A percentile compares a stretch with the other conserved stretches of the same genome.
phyloP scores from a whole-genome alignment of 2,797 vertebrate genomes.

The Erethizon dorsatum region DNA sequence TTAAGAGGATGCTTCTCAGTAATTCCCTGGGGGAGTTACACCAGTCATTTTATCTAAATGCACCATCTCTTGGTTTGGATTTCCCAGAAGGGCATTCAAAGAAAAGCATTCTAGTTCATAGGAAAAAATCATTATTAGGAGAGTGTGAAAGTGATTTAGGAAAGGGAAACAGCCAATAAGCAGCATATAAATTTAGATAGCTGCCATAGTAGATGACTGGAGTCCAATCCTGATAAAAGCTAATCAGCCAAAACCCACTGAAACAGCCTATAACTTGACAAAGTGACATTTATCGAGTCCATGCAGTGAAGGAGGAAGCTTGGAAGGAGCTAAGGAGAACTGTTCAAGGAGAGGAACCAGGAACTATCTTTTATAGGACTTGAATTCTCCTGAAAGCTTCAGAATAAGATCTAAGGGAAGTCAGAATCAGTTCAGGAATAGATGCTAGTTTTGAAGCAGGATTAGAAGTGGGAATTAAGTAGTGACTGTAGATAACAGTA shows the following conservation, averaged over 20 bases:
- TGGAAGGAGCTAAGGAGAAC: background rate
- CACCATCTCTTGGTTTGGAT: background rate
- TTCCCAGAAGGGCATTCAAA: background rate
- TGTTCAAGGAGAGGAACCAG: background rate
- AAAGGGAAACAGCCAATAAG: background rate
- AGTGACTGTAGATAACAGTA: background rate
- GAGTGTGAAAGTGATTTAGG: background rate
- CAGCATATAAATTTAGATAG: background rate
- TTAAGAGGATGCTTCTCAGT: background rate
- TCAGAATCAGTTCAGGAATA: background rate
- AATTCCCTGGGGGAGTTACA: background rate
- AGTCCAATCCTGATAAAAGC: conserved; percentile 2
- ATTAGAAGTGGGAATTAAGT: background rate
- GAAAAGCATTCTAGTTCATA: background rate
- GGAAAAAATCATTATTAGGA: background rate
- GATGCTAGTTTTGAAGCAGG: background rate
- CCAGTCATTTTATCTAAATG: background rate
- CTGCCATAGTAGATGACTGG: background rate
- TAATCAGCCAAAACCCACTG: background rate
- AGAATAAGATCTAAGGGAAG: background rate
- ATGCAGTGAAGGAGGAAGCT: background rate
- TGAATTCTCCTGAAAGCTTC: background rate
- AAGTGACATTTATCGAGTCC: background rate
- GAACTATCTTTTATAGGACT: background rate
- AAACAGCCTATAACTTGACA: background rate